Conservation (phyloP, 1,140 invertebrate species). For the Ceratina japonica region DNA sequence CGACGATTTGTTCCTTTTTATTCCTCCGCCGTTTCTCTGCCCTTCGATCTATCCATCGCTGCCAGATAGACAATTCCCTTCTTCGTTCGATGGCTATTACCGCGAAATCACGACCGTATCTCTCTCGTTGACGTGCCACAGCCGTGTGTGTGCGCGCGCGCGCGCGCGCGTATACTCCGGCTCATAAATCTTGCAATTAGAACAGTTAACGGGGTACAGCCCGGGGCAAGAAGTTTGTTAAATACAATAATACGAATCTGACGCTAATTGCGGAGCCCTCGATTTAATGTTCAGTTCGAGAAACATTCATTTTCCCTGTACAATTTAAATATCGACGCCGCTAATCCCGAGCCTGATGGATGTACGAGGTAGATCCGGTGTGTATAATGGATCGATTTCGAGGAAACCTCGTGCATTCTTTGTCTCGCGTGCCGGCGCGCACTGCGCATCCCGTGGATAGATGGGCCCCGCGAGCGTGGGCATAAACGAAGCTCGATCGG, state of each 20-base stretch:
- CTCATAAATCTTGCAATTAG: slow-evolving; percentile 8
- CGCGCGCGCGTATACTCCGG: slow-evolving; percentile 18
- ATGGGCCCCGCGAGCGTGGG: slow-evolving; percentile 1
- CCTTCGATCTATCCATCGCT: slow-evolving; percentile 54
- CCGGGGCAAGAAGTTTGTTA: too few relatives aligned
- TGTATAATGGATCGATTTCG: neutral
- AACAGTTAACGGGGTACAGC: too few relatives aligned
- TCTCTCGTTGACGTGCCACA: slow-evolving; percentile 33
- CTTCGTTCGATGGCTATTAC: slow-evolving; percentile 60
- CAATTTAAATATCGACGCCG: neutral
- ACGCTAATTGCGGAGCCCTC: too few relatives aligned
- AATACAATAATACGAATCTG: too few relatives aligned
- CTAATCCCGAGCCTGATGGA: neutral
- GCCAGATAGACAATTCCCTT: slow-evolving; percentile 51
- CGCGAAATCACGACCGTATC: slow-evolving; percentile 60
- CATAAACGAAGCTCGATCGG: slow-evolving; percentile 26
- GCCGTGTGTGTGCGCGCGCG: too few relatives aligned
- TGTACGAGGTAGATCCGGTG: neutral
- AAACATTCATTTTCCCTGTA: too few relatives aligned
- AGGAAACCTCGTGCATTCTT: neutral
- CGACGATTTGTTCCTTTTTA: neutral
- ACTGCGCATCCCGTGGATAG: slow-evolving; percentile 6
- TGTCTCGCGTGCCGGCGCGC: slow-evolving; percentile 19
- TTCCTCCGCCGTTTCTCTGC: neutral
- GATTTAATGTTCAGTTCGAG: neutral